These are phyloP conservation scores for Parnassius smintheus DNA, from an alignment of 2,888 invertebrate species.

Conservation along the genomic window DNA sequence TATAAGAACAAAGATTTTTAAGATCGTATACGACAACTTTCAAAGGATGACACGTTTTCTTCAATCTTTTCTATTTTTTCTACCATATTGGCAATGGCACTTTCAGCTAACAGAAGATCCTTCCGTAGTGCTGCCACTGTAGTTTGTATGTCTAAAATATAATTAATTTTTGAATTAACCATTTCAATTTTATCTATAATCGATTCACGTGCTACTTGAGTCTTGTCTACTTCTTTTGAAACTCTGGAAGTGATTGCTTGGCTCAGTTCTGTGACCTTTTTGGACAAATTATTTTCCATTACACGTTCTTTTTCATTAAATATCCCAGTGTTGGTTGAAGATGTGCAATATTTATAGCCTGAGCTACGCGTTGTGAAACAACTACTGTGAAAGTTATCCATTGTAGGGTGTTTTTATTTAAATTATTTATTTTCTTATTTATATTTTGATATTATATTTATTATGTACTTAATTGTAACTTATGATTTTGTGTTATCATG, in stretches of 20 bases:
- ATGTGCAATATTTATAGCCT: constrained; percentile 66
- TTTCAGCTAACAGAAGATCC: constrained; percentile 44
- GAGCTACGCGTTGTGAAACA: constrained; percentile 61
- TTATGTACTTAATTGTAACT: too few species aligned
- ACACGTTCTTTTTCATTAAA: constrained; percentile 40
- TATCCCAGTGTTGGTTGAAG: constrained; percentile 65
- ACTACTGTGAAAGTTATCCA: constrained; percentile 61
- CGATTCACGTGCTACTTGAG: constrained; percentile 45
- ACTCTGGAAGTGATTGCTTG: constrained; percentile 51
- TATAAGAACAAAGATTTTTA: too few species aligned
- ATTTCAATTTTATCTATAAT: constrained; percentile 52
- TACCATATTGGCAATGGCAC: constrained; percentile 39
- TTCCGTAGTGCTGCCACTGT: constrained; percentile 46
- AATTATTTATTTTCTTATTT: neutral
- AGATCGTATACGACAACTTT: too few species aligned
- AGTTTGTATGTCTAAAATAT: constrained; percentile 54
- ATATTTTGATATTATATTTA: neutral
- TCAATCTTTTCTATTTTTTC: constrained; percentile 53
- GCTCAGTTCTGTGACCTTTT: constrained; percentile 56
- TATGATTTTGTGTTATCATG: too few species aligned
- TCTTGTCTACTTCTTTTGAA: constrained; percentile 45
- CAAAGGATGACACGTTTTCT: neutral
- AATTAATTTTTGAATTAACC: constrained; percentile 55
- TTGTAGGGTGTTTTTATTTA: constrained; percentile 30
- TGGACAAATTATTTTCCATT: constrained; percentile 49